Base-by-base conservation (phyloP, 1,140 invertebrate genomes). In the Arion vulgaris region DNA sequence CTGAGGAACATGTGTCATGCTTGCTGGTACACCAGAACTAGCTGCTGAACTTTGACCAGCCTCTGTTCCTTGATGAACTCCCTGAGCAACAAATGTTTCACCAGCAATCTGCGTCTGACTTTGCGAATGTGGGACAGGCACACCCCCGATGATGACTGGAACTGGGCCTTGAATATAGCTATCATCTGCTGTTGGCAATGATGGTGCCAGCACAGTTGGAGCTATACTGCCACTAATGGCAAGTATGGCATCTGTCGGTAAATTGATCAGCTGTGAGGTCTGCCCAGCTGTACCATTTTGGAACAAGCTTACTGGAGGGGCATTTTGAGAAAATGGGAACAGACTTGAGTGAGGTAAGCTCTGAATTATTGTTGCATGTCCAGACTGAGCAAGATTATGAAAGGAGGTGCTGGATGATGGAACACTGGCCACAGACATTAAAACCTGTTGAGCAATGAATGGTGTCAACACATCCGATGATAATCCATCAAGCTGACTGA, bases 301-400 rank as follows among this genome's bases (percentile, higher is more conserved):
- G 36, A 32, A 81, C 23, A 80, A 23, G 13, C n/a, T 19, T 57
- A 45, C 19, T 5, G 39, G 32, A 9, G 80, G 68, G 17, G 38
- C 80, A 74, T 81, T 81, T n/a, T 81, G 80, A 81, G 34, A 11
- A 74, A 57, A 81, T 9, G 80, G 71, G 57, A 74, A 81, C 9
- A 81, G 1, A 39, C 49, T 62, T 23, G 69, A 57, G n/a, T 68
- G 68, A 17, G 80, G 80, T 71, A 81, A 23, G 51, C 71, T 81
- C 51, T 81, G 80, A 53, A 81, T 66, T 11, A 81, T 53, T 38
- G 68, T 38, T 2, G 32, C 38, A 7, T 73, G 41, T 19, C 39
- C 80, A 1, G 71, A 51, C 13, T 81, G 80, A 38, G 71, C 49
- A n/a, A 81, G 69, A 45, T n/a, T 81, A 28, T 81, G 38, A 57